phyloP scores from a whole-genome alignment of 2,113 vertebrate species.

The Octodon degus region DNA sequence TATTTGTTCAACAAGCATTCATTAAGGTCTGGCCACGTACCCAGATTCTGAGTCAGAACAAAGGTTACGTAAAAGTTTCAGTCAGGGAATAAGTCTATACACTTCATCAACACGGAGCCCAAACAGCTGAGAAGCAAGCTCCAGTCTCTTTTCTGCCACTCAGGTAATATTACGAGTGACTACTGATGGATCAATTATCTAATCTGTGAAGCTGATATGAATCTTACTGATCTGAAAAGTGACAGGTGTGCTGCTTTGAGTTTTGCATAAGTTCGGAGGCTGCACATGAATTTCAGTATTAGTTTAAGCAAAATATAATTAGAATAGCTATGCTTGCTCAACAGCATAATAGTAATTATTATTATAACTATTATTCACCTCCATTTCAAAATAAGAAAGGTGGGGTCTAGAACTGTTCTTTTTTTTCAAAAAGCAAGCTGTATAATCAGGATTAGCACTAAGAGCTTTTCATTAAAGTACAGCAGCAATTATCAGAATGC shows the following conservation, averaged over 20 bases:
- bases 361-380: constrained; percentile 7
- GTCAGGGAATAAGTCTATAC: constrained; percentile 1
- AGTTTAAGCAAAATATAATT: constrained; percentile 44
- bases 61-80: constrained; percentile 50
- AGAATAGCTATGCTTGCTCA: constrained; percentile 5
- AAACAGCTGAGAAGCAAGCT: background rate
- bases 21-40: constrained; percentile 44
- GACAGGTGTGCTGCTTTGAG: background rate
- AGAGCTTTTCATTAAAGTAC: background rate
- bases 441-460: constrained; percentile 12
- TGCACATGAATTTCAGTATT: constrained; percentile 42
- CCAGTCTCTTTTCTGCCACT: background rate
- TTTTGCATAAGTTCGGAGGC: background rate
- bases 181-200: background rate
- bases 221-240: background rate
- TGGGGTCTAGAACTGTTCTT: background rate
- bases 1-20: constrained; percentile 56
- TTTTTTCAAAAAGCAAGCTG: constrained; percentile 22
- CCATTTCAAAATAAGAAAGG: constrained; percentile 49
- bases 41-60: constrained; percentile 37
- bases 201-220: constrained; percentile 41
- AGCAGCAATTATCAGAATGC: background rate
- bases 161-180: constrained; percentile 33
- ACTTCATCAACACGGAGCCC: constrained; percentile 38
- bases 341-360: constrained; percentile 13